A percentile compares a stretch with the other conserved stretches of the same genome.
These are phyloP conservation scores for Diaperis boleti DNA, from an alignment of 2,888 invertebrate species.

Conservation along the genomic window DNA sequence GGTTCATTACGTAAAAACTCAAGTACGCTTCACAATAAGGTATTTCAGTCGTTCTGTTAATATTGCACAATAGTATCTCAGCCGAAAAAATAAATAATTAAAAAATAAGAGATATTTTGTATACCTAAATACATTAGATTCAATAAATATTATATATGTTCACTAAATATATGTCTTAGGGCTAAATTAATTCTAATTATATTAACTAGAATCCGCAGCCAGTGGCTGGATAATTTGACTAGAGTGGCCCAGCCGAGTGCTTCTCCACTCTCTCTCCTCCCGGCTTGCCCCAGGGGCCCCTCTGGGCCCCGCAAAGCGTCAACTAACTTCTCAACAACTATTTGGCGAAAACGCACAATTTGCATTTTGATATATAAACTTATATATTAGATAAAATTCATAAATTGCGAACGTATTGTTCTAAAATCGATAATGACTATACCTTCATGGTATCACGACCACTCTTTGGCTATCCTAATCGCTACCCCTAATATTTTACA, in stretches of 20 bases:
- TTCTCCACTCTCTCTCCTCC: constrained; percentile 50
- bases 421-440: constrained; percentile 64
- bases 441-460: constrained; percentile 53
- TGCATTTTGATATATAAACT: constrained; percentile 64
- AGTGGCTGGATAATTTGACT: constrained; percentile 67
- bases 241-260: constrained; percentile 64
- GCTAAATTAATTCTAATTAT: constrained; percentile 64
- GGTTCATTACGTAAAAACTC: constrained; percentile 2
- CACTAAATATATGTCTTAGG: constrained; percentile 63
- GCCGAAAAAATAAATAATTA: constrained; percentile 60
- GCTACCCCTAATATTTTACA: constrained; percentile 64
- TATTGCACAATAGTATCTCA: constrained; percentile 67
- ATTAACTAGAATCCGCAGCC: constrained; percentile 65
- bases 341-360: constrained; percentile 65
- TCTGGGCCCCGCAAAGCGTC: constrained; percentile 61
- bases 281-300: constrained; percentile 51
- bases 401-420: constrained; percentile 64
- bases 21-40: constrained; percentile 52
- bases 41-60: constrained; percentile 65
- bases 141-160: constrained; percentile 65
- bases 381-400: constrained; percentile 66
- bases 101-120: constrained; percentile 49
- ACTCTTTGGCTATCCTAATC: constrained; percentile 55
- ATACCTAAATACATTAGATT: constrained; percentile 64
- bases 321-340: constrained; percentile 66